Evolutionary conservation across 2,113 vertebrate genomes (phyloP), one percentile per base, ranked within the genome.

Genomic region (Corythornis cristatus): DNA sequence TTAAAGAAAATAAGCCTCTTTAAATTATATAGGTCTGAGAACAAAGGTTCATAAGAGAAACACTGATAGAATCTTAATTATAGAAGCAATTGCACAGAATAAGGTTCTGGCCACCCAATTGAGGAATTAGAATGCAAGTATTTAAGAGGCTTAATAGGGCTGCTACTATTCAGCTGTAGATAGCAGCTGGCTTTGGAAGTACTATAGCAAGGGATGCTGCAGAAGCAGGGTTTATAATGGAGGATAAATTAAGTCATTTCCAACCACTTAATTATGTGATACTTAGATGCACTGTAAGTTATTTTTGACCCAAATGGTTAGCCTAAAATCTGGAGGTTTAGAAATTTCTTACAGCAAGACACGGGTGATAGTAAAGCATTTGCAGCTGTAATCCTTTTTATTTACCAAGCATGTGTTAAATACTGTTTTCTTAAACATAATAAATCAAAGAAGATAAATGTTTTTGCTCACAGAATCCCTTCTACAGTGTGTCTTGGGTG

Each of bases 101-200:
- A 67, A 89, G 82, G 86, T 82, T 94, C 93, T 86, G 80, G 82
- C 68, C 43, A 72, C 76, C 73, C 89, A 95, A 92, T 95, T 90
- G 90, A 86, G 89, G 81, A 93, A 94, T 85, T 89, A 93, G 92
- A 96, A 96, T 93, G 74, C 67, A 85, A 86, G 66, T 61, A 77
- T 95, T 94, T 96, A 96, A 93, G 88, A 92, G 86, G 83, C 75
- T 93, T 96, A 95, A 96, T 91, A 93, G 58, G 90, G 73, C 83
- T 92, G 79, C 79, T 83, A 33, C 76, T 78, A 53, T 89, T 96
- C 88, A 89, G 86, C 92, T 90, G 78, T 35, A 94, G 83, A 72
- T 66, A 83, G 90, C 96, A 97, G 97, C 96, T 97, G 96, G 83
- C 88, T 79, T 79, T 91, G 54, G 71, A 60, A 88, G 33, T 22